Conservation (phyloP, 1,140 invertebrate species). For the Drosophila fuyamai region DNA sequence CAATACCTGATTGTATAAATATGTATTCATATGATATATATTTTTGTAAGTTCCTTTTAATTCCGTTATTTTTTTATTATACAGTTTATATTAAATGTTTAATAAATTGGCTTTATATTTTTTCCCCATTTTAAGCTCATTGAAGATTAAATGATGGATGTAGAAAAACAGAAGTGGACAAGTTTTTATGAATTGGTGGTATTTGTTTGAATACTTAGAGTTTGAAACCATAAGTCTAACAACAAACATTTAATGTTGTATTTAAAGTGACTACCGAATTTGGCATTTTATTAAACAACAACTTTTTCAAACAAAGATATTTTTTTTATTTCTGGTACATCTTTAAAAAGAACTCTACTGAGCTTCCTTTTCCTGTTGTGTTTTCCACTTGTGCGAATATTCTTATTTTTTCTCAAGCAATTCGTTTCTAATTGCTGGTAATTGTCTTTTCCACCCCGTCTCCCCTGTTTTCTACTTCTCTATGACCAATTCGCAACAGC, state of each 20-base stretch:
- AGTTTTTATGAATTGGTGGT: neutral
- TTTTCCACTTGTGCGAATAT: slow-evolving; percentile 41
- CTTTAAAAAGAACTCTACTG: slow-evolving; percentile 3
- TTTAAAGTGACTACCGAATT: too few relatives aligned
- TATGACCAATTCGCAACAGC: slow-evolving; percentile 60
- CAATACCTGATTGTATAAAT: neutral
- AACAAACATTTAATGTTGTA: too few relatives aligned
- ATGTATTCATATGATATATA: too few relatives aligned
- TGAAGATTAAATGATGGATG: too few relatives aligned
- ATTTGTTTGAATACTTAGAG: neutral
- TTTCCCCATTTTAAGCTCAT: too few relatives aligned
- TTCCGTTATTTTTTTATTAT: neutral
- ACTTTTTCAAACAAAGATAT: too few relatives aligned
- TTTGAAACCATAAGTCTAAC: neutral
- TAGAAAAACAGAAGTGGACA: too few relatives aligned
- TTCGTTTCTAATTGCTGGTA: slow-evolving; percentile 82
- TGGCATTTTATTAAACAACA: too few relatives aligned
- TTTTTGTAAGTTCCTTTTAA: neutral
- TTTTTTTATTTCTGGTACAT: neutral
- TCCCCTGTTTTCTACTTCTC: slow-evolving; percentile 7
- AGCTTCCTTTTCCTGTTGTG: slow-evolving; percentile 30
- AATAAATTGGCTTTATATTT: neutral
- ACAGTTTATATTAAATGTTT: neutral
- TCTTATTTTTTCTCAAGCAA: slow-evolving; percentile 58
- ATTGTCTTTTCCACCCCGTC: slow-evolving; percentile 58